These are phyloP conservation scores for Linnaemya vulpina DNA, from an alignment of 2,888 invertebrate species.

Conservation along the genomic window DNA sequence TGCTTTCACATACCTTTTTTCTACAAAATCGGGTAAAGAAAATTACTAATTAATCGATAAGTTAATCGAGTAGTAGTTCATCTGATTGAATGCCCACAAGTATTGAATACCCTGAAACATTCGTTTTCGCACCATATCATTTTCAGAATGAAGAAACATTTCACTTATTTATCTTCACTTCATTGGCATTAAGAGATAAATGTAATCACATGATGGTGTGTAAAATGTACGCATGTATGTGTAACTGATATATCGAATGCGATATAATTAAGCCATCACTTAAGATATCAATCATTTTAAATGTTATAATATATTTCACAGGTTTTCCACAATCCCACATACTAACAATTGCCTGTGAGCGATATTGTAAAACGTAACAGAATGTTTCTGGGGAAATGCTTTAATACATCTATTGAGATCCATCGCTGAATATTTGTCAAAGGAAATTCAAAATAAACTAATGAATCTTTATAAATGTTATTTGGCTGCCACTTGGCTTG, in stretches of 20 bases:
- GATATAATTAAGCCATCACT: constrained; percentile 8
- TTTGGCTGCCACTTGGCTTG: not conserved
- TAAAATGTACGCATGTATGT: not conserved
- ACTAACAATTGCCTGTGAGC: not conserved
- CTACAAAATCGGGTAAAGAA: too few relatives aligned
- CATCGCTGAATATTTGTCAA: not conserved
- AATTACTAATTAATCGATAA: too few relatives aligned
- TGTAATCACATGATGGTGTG: too few relatives aligned
- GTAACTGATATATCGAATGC: not conserved
- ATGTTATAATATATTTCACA: not conserved
- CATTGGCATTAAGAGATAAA: not conserved
- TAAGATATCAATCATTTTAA: constrained; percentile 43
- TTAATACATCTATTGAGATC: not conserved
- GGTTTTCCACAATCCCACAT: not conserved
- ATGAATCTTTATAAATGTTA: not conserved
- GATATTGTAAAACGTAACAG: not conserved
- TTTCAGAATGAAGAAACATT: not conserved
- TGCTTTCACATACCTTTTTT: too few relatives aligned
- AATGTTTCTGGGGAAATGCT: not conserved
- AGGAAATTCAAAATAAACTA: not conserved
- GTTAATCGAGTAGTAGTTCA: too few relatives aligned
- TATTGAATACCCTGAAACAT: too few relatives aligned
- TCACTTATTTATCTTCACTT: not conserved
- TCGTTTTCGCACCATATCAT: not conserved
- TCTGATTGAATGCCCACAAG: too few relatives aligned